phyloP scores from a whole-genome alignment of 2,888 invertebrate species.

The Thereva nobilitata region DNA sequence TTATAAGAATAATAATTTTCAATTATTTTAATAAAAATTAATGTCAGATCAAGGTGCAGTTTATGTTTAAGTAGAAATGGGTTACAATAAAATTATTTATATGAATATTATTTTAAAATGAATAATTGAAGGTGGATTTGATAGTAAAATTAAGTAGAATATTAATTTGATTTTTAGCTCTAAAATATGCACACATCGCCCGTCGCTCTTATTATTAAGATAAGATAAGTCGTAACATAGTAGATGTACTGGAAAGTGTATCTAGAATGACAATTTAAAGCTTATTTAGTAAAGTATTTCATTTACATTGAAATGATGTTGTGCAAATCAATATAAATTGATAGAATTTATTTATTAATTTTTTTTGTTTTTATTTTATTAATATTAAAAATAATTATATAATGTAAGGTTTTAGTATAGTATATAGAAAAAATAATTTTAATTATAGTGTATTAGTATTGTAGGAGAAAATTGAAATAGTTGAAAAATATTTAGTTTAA shows the following conservation, averaged over 20 bases:
- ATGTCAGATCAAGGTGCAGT: constrained; percentile 75
- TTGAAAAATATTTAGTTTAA: constrained; percentile 58
- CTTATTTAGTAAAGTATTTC: constrained; percentile 65
- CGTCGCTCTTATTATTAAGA: constrained; percentile 71
- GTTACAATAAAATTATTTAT: constrained; percentile 66
- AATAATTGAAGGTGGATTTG: constrained; percentile 67
- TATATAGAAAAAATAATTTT: constrained; percentile 61
- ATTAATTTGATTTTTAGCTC: constrained; percentile 65
- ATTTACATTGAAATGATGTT: constrained; percentile 69
- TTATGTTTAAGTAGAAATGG: constrained; percentile 68
- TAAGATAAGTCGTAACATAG: constrained; percentile 83
- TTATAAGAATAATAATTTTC: constrained; percentile 61
- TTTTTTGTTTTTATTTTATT: constrained; percentile 49
- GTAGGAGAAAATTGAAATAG: constrained; percentile 63
- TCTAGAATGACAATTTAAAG: constrained; percentile 69
- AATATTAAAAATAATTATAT: constrained; percentile 59
- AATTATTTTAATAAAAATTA: constrained; percentile 57
- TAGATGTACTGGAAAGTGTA: constrained; percentile 76
- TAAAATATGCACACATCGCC: constrained; percentile 79
- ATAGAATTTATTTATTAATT: constrained; percentile 47
- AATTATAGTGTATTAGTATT: constrained; percentile 65
- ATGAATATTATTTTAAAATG: constrained; percentile 60
- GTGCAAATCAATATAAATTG: constrained; percentile 56
- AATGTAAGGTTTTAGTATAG: constrained; percentile 58
- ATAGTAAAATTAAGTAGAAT: constrained; percentile 63